Conservation (phyloP, 2,797 vertebrate species). For the Arctocebus calabarensis region DNA sequence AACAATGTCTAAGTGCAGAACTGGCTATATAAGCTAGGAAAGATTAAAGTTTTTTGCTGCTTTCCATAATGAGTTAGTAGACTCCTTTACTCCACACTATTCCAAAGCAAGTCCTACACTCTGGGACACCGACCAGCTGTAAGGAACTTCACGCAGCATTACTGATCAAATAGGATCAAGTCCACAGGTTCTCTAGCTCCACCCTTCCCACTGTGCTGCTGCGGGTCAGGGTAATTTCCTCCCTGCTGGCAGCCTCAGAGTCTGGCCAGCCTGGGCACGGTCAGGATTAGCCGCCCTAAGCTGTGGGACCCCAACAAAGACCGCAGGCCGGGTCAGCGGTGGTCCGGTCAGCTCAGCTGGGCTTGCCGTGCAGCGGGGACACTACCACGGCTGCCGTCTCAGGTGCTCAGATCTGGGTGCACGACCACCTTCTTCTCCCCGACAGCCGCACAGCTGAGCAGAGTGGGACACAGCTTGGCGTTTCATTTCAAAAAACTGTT, state of each 20-base stretch:
- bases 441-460: neutral
- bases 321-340: too few relatives aligned
- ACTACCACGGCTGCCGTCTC: rapidly evolving
- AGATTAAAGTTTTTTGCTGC: too few relatives aligned
- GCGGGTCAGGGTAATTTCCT: neutral
- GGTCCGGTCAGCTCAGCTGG: neutral
- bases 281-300: neutral
- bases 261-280: neutral
- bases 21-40: too few relatives aligned
- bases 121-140: too few relatives aligned
- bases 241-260: neutral
- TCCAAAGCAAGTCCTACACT: too few relatives aligned
- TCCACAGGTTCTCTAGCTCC: neutral
- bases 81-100: too few relatives aligned
- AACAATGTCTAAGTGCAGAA: too few relatives aligned
- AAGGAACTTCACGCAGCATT: too few relatives aligned
- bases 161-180: too few relatives aligned
- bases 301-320: neutral
- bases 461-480: neutral
- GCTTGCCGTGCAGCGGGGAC: neutral
- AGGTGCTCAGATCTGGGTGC: neutral
- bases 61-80: too few relatives aligned
- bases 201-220: constrained; percentile 23
- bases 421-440: neutral
- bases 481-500: constrained; percentile 33